Evolutionary conservation across 2,888 invertebrate genomes (phyloP).

Genomic region (Nezara viridula): DNA sequence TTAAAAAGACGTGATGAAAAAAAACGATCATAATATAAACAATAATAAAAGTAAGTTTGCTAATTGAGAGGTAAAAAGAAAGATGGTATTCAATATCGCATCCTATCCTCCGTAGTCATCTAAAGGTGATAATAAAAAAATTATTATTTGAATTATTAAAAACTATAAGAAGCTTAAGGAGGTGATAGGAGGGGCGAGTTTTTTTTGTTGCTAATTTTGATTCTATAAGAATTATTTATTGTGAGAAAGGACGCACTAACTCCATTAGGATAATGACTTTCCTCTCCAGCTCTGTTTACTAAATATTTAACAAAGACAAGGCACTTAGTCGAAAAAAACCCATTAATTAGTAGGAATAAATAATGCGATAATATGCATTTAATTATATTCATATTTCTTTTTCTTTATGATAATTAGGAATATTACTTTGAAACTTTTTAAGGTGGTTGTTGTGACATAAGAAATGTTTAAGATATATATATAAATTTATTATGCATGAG

Average conservation of each 20-base stretch:
- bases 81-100: too few relatives aligned
- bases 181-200: background rate
- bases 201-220: background rate
- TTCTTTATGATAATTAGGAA: background rate
- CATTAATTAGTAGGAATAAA: conserved; percentile 3
- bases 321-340: background rate
- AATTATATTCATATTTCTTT: background rate
- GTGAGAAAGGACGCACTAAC: conserved; percentile 8
- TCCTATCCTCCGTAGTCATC: too few relatives aligned
- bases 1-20: too few relatives aligned
- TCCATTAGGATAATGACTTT: conserved; percentile 6
- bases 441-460: too few relatives aligned
- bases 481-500: too few relatives aligned
- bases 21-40: too few relatives aligned
- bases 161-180: background rate
- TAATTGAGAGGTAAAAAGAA: too few relatives aligned
- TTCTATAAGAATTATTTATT: conserved; percentile 1
- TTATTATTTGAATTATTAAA: too few relatives aligned
- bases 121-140: too few relatives aligned
- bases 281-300: background rate
- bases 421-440: background rate
- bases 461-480: too few relatives aligned
- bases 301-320: conserved; percentile 18
- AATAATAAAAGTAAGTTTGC: too few relatives aligned
- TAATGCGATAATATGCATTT: background rate